Evolutionary conservation across 2,797 vertebrate genomes (phyloP).

Genomic region (Gallinago stenura): DNA sequence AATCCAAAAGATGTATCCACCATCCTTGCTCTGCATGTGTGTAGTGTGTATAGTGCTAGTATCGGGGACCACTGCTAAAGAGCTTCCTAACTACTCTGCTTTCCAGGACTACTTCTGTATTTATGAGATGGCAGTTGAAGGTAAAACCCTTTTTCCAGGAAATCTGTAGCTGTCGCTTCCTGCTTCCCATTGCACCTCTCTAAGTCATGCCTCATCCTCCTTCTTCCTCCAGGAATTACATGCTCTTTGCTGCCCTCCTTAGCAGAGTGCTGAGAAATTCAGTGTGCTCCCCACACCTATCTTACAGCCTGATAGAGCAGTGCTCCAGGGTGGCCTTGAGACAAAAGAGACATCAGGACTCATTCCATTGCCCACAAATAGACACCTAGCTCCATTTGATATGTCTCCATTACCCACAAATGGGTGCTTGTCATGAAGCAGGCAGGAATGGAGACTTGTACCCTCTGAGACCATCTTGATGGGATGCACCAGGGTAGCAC

Average conservation of each 20-base stretch:
- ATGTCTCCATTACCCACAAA: neutral
- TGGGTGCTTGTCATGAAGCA: neutral
- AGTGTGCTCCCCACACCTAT: neutral
- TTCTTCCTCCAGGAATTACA: neutral
- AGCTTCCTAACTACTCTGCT: neutral
- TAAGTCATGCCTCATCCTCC: neutral
- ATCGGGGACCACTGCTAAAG: neutral
- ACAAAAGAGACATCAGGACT: neutral
- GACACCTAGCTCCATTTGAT: neutral
- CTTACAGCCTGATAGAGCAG: neutral
- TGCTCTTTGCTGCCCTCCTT: neutral
- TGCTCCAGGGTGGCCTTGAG: neutral
- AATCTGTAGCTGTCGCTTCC: neutral
- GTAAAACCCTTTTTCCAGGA: neutral
- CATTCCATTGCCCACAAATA: neutral
- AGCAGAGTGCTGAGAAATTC: neutral
- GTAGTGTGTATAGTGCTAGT: neutral
- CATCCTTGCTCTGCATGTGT: neutral
- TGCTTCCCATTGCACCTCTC: neutral
- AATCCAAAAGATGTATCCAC: neutral
- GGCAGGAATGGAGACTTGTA: neutral
- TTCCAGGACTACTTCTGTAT: neutral
- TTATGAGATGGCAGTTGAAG: neutral
- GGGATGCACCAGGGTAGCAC: neutral
- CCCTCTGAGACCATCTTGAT: neutral